Conservation (phyloP, 53 echinoderm and acorn worm genomes). For the Paracentrotus lividus region DNA sequence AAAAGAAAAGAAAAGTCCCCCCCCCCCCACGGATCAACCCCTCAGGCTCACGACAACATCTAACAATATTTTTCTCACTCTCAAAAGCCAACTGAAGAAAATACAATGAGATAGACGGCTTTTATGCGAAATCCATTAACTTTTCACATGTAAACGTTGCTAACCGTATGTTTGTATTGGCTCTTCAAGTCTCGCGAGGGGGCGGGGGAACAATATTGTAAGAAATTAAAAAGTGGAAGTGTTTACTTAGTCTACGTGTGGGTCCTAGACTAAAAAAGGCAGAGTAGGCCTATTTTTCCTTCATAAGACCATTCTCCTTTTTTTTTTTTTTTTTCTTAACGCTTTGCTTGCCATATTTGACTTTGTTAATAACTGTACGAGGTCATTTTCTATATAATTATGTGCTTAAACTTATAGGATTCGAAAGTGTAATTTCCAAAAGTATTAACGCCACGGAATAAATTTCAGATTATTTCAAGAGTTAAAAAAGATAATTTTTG, state of each 20-base stretch:
- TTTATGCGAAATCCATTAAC: slow-evolving; percentile 47
- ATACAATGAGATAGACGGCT: background rate
- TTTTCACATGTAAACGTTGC: slow-evolving; percentile 62
- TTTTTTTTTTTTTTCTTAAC: too few species aligned
- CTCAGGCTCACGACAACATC: background rate
- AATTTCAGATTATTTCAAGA: too few species aligned
- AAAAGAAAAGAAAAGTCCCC: too few species aligned
- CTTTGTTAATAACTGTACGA: too few species aligned
- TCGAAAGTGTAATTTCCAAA: too few species aligned
- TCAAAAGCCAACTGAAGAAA: background rate
- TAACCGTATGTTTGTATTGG: slow-evolving; percentile 12
- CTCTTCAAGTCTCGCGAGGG: slow-evolving; percentile 1
- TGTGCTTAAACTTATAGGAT: too few species aligned
- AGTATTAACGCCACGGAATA: too few species aligned
- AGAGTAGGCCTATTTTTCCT: background rate
- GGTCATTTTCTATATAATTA: too few species aligned
- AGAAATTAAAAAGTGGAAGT: background rate
- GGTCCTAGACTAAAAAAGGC: background rate
- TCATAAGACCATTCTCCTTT: background rate
- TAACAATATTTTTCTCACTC: background rate
- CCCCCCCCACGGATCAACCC: too few species aligned
- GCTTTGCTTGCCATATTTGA: too few species aligned
- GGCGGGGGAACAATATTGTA: slow-evolving; percentile 37
- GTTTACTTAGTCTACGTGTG: slow-evolving; percentile 2
- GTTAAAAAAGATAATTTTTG: too few species aligned